Base-by-base conservation (phyloP, 2,113 vertebrate genomes). In the Chroicocephalus ridibundus region DNA sequence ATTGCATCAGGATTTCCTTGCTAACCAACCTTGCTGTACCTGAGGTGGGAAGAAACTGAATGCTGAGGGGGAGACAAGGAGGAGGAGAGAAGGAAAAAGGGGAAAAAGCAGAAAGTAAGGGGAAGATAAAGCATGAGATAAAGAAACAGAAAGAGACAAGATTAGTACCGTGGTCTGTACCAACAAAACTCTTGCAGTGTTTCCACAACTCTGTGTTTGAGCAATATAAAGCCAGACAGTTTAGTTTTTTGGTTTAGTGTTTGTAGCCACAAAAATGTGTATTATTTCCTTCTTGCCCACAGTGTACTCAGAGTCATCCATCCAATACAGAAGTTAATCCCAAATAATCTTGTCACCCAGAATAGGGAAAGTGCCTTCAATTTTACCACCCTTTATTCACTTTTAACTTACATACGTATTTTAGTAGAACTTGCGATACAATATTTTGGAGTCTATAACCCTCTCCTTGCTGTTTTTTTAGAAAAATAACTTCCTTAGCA, bases 231-330 rank as follows among this genome's bases (percentile, higher is more conserved):
- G 93, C 87, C 94, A 95, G 94, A 96, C 88, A 62, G 86, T 95
- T 96, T 94, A 94, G 88, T 64, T 96, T 93, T 95, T 96, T 92
- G 95, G 97, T 97, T 97, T 97, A 95, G 85, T 97, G 92, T 93
- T 98, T 96, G 91, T 96, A 97, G 97, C 98, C 98, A 98, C 98
- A 98, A 97, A 96, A 97, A 98, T 98, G 97, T 97, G 93, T 97
- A 97, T 98, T 98, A 98, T 98, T 98, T 98, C 96, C 97, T 98
- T 97, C 96, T 97, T 96, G 95, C 93, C 97, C 98, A 96, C 98
- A 98, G 90, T 95, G 96, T 98, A 97, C 96, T 96, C 94, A 97
- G 97, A 98, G 92, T 97, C 95, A 96, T 97, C 97, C 96, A 96
- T 97, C 95, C 95, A 97, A 94, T 96, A 95, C 93, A 96, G 96